Conservation (phyloP, 2,113 vertebrate genomes). For the Gila orcuttii region DNA sequence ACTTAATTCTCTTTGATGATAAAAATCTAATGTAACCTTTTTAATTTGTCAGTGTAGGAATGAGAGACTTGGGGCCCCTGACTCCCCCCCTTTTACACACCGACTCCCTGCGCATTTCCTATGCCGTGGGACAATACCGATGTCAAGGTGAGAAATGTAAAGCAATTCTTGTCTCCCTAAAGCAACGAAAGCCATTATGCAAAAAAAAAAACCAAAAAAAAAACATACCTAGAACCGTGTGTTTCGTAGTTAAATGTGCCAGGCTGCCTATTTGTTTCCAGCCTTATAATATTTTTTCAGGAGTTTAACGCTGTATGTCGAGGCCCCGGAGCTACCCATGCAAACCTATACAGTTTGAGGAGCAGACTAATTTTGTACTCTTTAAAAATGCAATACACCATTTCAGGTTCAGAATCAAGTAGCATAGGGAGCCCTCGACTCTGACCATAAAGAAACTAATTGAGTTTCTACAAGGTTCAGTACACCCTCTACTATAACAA, state of each 20-base stretch:
- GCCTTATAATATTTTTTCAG: slow-evolving; percentile 18
- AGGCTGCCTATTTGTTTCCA: slow-evolving; percentile 29
- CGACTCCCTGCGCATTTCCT: slow-evolving; percentile 9
- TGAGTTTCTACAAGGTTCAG: slow-evolving; percentile 37
- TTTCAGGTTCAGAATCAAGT: slow-evolving; percentile 48
- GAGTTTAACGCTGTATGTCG: slow-evolving; percentile 21
- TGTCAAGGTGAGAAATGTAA: slow-evolving; percentile 49
- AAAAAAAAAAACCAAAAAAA: background rate
- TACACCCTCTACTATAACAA: slow-evolving; percentile 36
- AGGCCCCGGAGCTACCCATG: slow-evolving; percentile 44
- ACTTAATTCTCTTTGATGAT: slow-evolving; percentile 65
- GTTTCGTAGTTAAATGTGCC: slow-evolving; percentile 35
- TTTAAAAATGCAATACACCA: slow-evolving; percentile 58
- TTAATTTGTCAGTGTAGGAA: slow-evolving; percentile 49
- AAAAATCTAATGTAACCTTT: slow-evolving; percentile 60
- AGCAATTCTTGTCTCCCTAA: slow-evolving; percentile 47
- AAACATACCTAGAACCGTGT: slow-evolving; percentile 34
- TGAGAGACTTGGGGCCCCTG: slow-evolving; percentile 24
- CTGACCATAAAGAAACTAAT: slow-evolving; percentile 39
- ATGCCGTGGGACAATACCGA: background rate
- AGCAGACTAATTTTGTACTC: slow-evolving; percentile 56
- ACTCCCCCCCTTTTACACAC: background rate
- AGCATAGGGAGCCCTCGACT: slow-evolving; percentile 1
- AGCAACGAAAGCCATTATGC: slow-evolving; percentile 59
- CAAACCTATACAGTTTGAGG: slow-evolving; percentile 44